These are phyloP conservation scores for Microhierax caerulescens DNA, from an alignment of 2,797 vertebrate species.

Conservation along the genomic window DNA sequence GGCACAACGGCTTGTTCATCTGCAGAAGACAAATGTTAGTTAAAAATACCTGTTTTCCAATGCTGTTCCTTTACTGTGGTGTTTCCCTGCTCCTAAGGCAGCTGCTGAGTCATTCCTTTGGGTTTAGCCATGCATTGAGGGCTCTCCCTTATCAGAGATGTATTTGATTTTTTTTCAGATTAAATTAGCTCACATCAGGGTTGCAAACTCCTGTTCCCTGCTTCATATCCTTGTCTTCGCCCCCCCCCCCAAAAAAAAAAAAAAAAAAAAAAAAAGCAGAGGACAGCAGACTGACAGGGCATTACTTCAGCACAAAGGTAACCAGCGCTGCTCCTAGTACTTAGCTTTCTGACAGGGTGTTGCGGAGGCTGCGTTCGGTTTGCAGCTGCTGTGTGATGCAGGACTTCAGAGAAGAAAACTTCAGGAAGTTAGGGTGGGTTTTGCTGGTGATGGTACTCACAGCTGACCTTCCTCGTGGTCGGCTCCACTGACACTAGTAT, in stretches of 20 bases:
- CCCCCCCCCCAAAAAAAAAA: no score
- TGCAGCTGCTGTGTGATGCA: neutral
- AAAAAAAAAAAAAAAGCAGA: neutral
- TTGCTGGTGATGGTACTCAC: neutral
- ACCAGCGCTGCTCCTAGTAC: neutral
- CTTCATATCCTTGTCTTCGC: neutral
- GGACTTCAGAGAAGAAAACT: neutral
- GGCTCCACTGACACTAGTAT: neutral
- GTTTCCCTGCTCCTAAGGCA: neutral
- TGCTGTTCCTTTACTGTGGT: neutral
- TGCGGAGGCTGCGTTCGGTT: rapidly evolving
- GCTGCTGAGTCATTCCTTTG: neutral
- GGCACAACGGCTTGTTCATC: neutral
- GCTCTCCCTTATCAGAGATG: neutral
- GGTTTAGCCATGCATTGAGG: neutral
- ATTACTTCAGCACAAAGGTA: rapidly evolving
- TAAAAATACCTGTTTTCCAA: neutral
- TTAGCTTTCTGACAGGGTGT: neutral
- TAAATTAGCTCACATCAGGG: neutral
- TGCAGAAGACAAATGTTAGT: neutral
- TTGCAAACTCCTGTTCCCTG: neutral
- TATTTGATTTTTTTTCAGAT: neutral
- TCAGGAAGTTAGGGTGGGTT: neutral
- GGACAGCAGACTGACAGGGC: neutral
- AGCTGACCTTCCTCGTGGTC: neutral